These are phyloP conservation scores for Euura saliciscinereae DNA, from an alignment of 1,140 invertebrate species.

Conservation along the genomic window DNA sequence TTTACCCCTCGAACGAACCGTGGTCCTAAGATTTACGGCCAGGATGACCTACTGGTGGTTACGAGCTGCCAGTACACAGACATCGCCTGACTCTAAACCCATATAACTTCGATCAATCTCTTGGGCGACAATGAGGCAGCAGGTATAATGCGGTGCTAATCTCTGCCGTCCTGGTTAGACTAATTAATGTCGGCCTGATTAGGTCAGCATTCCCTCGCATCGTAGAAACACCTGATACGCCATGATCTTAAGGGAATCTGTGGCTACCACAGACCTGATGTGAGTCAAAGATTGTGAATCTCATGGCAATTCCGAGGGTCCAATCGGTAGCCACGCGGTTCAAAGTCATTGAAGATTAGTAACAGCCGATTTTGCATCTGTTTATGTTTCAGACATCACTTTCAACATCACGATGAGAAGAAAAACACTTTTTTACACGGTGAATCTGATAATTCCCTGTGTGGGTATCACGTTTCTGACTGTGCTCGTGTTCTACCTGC, in stretches of 20 bases:
- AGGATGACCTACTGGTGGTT: background rate
- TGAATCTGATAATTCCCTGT: constrained; percentile 89
- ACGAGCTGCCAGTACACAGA: background rate
- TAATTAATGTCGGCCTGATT: background rate
- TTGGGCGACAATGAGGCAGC: background rate
- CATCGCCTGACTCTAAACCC: background rate
- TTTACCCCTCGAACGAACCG: too few relatives aligned
- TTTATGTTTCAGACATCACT: constrained; percentile 80
- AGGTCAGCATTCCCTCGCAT: too few relatives aligned
- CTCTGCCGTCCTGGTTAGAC: background rate
- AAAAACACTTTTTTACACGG: constrained; percentile 91
- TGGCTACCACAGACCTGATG: too few relatives aligned
- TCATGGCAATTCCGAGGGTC: too few relatives aligned
- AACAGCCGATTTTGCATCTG: background rate
- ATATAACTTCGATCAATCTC: constrained; percentile 5
- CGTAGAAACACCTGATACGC: too few relatives aligned
- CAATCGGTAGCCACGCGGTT: too few relatives aligned
- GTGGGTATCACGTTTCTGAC: constrained; percentile 93
- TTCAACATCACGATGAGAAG: constrained; percentile 95
- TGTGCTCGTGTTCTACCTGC: constrained; percentile 94
- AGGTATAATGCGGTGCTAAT: background rate
- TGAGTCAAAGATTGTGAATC: too few relatives aligned
- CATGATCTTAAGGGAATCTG: too few relatives aligned
- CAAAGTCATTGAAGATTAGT: too few relatives aligned
- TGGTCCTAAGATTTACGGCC: too few relatives aligned